Percentiles rank a stretch among this genome's conserved stretches.
Evolutionary conservation across 2,888 invertebrate species (phyloP).

Genomic region (Coleophora flavipennella): DNA sequence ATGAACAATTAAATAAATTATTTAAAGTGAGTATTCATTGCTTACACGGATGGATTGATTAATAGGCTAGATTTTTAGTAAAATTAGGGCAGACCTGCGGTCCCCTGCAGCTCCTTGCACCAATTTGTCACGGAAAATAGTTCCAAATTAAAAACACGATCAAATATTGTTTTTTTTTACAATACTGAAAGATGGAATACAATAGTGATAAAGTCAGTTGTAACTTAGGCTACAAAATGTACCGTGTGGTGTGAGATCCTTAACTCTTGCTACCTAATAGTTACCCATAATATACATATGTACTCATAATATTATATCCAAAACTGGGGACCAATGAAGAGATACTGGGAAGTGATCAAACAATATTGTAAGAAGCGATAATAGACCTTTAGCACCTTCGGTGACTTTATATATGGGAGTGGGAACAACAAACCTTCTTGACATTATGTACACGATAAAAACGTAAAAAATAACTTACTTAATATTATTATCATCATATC

Average conservation of each 20-base stretch:
- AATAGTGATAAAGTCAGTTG: too few species aligned
- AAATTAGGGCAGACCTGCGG: slow-evolving; percentile 1
- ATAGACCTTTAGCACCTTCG: slow-evolving; percentile 71
- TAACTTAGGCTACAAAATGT: too few species aligned
- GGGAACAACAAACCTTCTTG: slow-evolving; percentile 62
- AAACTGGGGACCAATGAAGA: slow-evolving; percentile 4
- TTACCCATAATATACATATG: too few species aligned
- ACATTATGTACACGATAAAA: slow-evolving; percentile 68
- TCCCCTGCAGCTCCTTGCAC: background rate
- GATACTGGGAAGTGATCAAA: slow-evolving; percentile 28
- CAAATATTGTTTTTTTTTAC: too few species aligned
- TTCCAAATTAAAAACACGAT: too few species aligned
- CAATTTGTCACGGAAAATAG: too few species aligned
- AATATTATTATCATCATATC: slow-evolving; percentile 67
- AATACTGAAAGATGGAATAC: too few species aligned
- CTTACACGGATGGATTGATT: slow-evolving; percentile 17
- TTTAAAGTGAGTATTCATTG: slow-evolving; percentile 13
- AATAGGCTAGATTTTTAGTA: background rate
- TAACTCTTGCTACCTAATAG: too few species aligned
- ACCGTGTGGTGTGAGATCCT: too few species aligned
- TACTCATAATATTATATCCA: too few species aligned
- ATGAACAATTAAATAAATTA: slow-evolving; percentile 4
- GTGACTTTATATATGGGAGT: slow-evolving; percentile 59
- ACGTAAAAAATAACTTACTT: slow-evolving; percentile 74
- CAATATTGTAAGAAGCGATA: slow-evolving; percentile 59